A percentile compares a stretch with the other conserved stretches of the same genome.
phyloP scores from a whole-genome alignment of 2,797 vertebrate species.

The Adelosebastes latens region DNA sequence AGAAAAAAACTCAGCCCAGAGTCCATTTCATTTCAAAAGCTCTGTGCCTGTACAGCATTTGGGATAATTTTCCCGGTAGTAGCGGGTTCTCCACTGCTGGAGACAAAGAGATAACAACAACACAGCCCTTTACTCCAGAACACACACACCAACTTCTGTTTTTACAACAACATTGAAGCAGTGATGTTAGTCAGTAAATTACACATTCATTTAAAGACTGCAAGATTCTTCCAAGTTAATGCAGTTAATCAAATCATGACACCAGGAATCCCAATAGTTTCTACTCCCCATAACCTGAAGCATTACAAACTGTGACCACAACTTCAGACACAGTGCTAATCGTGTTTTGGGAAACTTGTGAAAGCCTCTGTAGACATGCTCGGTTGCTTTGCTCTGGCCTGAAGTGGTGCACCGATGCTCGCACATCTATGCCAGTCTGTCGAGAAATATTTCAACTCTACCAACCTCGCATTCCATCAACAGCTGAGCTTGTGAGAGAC shows the following conservation, averaged over 20 bases:
- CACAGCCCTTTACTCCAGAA: neutral
- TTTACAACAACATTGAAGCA: neutral
- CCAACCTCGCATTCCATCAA: constrained; percentile 68
- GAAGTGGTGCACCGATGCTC: neutral
- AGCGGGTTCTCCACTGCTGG: neutral
- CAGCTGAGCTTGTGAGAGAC: constrained; percentile 74
- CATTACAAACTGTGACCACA: neutral
- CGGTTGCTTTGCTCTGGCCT: neutral
- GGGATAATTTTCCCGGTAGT: neutral
- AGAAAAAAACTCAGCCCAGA: neutral
- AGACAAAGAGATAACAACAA: neutral
- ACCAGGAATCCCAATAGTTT: neutral
- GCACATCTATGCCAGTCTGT: constrained; percentile 35
- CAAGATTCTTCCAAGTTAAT: neutral
- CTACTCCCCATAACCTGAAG: neutral
- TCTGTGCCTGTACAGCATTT: neutral
- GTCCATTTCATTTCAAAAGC: neutral
- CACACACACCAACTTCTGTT: neutral
- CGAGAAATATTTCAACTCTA: constrained; percentile 41
- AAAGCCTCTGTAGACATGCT: neutral
- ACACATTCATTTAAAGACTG: neutral
- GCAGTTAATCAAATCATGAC: neutral
- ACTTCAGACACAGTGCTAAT: neutral
- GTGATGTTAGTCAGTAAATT: neutral
- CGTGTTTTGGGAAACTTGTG: neutral